Evolutionary conservation across 1,140 invertebrate genomes (phyloP).

Genomic region (Caenorhabditis briggsae): DNA sequence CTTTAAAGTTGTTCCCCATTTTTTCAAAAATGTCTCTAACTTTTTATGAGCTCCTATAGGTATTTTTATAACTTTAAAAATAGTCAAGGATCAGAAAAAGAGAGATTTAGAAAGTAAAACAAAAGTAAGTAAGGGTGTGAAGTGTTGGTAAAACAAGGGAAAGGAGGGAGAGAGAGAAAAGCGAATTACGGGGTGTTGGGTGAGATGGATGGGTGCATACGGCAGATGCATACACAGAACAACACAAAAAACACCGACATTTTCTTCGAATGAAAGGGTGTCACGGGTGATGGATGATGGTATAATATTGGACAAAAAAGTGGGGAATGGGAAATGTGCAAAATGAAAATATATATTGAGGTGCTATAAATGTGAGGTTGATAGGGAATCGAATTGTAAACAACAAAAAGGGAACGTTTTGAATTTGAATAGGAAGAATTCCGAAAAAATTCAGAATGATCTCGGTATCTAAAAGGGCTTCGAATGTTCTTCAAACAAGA

Average conservation of each 20-base stretch:
- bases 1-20: neutral
- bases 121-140: too few relatives aligned
- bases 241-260: neutral
- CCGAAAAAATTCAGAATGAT: too few relatives aligned
- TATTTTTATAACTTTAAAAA: neutral
- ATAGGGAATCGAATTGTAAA: too few relatives aligned
- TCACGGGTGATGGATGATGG: neutral
- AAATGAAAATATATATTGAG: too few relatives aligned
- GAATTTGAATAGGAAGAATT: too few relatives aligned
- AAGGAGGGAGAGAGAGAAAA: neutral
- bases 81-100: neutral
- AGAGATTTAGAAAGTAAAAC: neutral
- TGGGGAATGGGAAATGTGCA: too few relatives aligned
- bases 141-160: neutral
- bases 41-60: neutral
- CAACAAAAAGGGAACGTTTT: too few relatives aligned
- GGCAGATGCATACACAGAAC: too few relatives aligned
- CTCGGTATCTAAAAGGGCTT: too few relatives aligned
- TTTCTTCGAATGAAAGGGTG: neutral
- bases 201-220: conserved; percentile 27
- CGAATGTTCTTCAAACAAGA: too few relatives aligned
- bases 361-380: too few relatives aligned
- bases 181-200: conserved; percentile 1
- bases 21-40: neutral
- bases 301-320: too few relatives aligned